phyloP scores from a whole-genome alignment of 2,113 vertebrate genomes.

The Anarrhichthys ocellatus region DNA sequence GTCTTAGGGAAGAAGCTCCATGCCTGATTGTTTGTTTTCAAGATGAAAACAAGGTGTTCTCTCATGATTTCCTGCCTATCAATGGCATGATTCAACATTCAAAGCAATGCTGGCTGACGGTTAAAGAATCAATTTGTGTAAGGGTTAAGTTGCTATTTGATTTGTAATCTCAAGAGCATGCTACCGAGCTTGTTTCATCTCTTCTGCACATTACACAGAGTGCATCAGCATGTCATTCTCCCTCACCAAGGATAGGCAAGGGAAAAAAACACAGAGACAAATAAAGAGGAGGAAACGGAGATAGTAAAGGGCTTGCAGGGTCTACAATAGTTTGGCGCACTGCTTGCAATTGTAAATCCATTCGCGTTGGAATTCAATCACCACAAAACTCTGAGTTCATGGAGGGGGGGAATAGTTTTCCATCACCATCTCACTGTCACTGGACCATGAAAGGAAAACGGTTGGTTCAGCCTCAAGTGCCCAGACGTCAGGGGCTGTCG shows the following conservation, averaged over 20 bases:
- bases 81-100: slow-evolving; percentile 46
- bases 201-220: slow-evolving; percentile 71
- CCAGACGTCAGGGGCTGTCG: background rate
- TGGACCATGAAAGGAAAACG: slow-evolving; percentile 29
- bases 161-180: slow-evolving; percentile 73
- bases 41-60: slow-evolving; percentile 39
- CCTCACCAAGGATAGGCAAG: slow-evolving; percentile 23
- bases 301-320: slow-evolving; percentile 18
- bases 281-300: slow-evolving; percentile 5
- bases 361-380: slow-evolving; percentile 66
- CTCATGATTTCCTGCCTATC: slow-evolving; percentile 23
- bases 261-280: slow-evolving; percentile 19
- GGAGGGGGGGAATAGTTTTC: slow-evolving; percentile 9
- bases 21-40: background rate
- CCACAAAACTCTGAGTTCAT: slow-evolving; percentile 34
- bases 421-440: slow-evolving; percentile 30
- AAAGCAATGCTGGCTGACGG: slow-evolving; percentile 18
- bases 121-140: slow-evolving; percentile 72
- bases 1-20: background rate
- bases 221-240: slow-evolving; percentile 70
- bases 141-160: slow-evolving; percentile 72
- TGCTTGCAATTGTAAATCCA: slow-evolving; percentile 65
- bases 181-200: slow-evolving; percentile 55
- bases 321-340: slow-evolving; percentile 21
- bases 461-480: slow-evolving; percentile 6